Evolutionary conservation across 2,113 vertebrate species (phyloP).

Genomic region (Mus spicilegus): DNA sequence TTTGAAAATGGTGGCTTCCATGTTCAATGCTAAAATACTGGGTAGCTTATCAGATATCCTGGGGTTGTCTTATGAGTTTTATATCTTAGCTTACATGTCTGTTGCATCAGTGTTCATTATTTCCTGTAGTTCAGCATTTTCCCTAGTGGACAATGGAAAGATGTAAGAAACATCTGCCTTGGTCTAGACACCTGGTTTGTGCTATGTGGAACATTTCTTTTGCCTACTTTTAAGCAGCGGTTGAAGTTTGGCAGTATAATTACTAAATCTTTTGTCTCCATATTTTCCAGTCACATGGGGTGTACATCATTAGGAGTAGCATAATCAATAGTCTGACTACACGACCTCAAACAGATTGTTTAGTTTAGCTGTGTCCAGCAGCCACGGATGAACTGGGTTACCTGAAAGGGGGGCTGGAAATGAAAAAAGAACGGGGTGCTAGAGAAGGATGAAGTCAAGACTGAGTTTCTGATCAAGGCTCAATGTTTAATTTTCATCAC

Average conservation of each 20-base stretch:
- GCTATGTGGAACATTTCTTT: background rate
- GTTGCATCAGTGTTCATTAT: background rate
- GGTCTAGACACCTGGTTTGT: slow-evolving; percentile 18
- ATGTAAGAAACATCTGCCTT: background rate
- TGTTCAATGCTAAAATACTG: background rate
- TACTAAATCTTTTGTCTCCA: background rate
- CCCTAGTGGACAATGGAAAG: background rate
- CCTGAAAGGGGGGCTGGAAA: too few relatives aligned
- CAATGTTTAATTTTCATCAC: too few relatives aligned
- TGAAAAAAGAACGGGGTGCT: too few relatives aligned
- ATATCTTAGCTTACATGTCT: slow-evolving; percentile 3
- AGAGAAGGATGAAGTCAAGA: too few relatives aligned
- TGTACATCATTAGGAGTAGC: background rate
- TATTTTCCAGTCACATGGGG: background rate
- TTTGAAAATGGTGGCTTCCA: background rate
- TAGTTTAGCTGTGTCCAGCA: background rate
- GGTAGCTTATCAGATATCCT: background rate
- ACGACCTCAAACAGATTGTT: background rate
- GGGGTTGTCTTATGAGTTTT: background rate
- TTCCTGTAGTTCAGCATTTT: background rate
- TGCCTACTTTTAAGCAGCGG: background rate
- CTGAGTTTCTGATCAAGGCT: too few relatives aligned
- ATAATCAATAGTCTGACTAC: background rate
- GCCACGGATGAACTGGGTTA: too few relatives aligned
- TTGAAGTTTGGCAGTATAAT: background rate